Evolutionary conservation across 2,113 vertebrate genomes (phyloP), one percentile per base, ranked within the genome.

Genomic region (Symphodus melops): DNA sequence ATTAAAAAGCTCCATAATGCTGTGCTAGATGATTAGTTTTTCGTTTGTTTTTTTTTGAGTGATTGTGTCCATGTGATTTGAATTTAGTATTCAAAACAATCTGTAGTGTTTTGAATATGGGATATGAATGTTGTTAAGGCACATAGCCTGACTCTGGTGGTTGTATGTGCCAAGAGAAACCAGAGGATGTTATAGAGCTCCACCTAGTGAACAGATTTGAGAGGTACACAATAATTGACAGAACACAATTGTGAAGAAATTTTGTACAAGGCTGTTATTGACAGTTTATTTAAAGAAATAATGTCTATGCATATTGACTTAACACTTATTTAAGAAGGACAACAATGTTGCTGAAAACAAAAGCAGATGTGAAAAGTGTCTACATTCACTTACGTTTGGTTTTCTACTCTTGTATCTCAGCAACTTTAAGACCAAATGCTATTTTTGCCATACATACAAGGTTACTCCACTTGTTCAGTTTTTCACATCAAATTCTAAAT

Each of bases 171-270:
- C 2, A 17, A 12, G 36, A 69, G 51, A 28, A 9, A 41, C 25
- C 7, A 44, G 16, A 37, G 16, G 12, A 53, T 19, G 44, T 39
- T 19, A 52, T 42, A 62, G 68, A 37, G 5, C 67, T 5, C 81
- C 68, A 84, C 53, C 88, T 86, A 91, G 83, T 84, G 91, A 82
- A 48, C 6, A 7, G 17, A 72, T 36, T 25, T 12, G 0, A 60
- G 58, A 61, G 33, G 52, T 62, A 42, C 86, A 68, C 21, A 33
- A n/a, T 19, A 17, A 8, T 7, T 1, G 16, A 48, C 17, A 7
- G 46, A 48, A 19, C 14, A 48, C 4, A 4, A 48, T 48, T 17
- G 14, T 14, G 5, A 5, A 48, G 16, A 10, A 41, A 41, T 1
- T 9, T 41, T 41, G 39, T 41, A 5, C 9, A 41, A 33, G 28